Evolutionary conservation across 2,113 vertebrate species (phyloP).

Genomic region (Tetrax tetrax): DNA sequence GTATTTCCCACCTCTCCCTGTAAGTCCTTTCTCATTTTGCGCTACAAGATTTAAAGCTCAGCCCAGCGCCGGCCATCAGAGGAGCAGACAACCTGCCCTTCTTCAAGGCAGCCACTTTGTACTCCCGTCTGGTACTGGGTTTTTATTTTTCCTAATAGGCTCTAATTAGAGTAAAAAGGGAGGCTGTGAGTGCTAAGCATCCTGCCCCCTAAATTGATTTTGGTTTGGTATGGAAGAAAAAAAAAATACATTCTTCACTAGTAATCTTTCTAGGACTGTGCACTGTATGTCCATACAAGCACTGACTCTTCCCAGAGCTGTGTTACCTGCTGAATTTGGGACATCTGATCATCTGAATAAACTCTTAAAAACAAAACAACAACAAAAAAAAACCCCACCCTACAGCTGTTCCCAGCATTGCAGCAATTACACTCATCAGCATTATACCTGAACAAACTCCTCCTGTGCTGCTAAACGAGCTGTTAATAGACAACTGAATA

Average conservation of each 20-base stretch:
- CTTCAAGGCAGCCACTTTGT: accelerated
- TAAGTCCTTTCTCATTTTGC: accelerated
- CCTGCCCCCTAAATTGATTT: background rate
- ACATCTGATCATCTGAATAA: background rate
- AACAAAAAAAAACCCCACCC: background rate
- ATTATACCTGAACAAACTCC: background rate
- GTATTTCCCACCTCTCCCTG: accelerated
- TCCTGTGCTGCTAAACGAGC: background rate
- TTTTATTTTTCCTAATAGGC: background rate
- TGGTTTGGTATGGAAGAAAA: background rate
- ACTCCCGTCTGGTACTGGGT: too few species aligned
- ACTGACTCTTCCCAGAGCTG: background rate
- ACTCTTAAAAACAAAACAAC: background rate
- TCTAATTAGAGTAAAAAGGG: background rate
- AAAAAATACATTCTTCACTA: background rate
- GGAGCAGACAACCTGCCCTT: too few species aligned
- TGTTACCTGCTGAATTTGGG: background rate
- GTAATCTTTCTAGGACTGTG: background rate
- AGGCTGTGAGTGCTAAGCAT: background rate
- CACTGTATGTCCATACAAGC: background rate
- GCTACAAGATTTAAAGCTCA: accelerated
- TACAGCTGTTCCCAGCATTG: background rate
- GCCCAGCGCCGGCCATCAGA: background rate
- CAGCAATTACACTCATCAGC: background rate
- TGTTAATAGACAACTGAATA: background rate